phyloP scores from a whole-genome alignment of 2,888 invertebrate genomes.

The Lapara coniferarum region DNA sequence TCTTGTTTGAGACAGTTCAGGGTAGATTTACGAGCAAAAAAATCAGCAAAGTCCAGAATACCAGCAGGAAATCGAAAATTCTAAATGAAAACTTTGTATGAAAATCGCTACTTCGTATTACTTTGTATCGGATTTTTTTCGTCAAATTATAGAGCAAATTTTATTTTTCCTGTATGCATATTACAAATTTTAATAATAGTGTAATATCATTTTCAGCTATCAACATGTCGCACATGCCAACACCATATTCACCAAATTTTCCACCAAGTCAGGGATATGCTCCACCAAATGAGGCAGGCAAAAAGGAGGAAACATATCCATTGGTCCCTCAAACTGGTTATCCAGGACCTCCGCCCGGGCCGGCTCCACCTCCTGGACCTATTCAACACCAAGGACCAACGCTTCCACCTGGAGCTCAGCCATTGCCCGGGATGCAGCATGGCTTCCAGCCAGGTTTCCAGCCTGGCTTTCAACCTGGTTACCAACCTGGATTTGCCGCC shows the following conservation, averaged over 20 bases:
- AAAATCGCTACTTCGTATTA: too few relatives aligned
- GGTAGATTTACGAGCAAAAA: too few relatives aligned
- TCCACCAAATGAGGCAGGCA: slow-evolving; percentile 61
- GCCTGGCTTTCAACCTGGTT: slow-evolving; percentile 64
- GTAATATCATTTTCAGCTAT: slow-evolving; percentile 8
- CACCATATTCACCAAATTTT: slow-evolving; percentile 75
- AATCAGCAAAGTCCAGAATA: too few relatives aligned
- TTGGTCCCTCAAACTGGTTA: slow-evolving; percentile 62
- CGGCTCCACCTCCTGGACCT: slow-evolving; percentile 43
- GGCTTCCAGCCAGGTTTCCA: slow-evolving; percentile 70
- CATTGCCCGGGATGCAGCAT: slow-evolving; percentile 69
- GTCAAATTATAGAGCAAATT: too few relatives aligned
- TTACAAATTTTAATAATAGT: too few relatives aligned
- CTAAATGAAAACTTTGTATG: too few relatives aligned
- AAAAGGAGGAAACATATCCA: slow-evolving; percentile 59
- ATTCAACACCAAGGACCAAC: slow-evolving; percentile 47
- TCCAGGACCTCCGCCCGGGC: slow-evolving; percentile 57
- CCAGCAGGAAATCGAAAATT: too few relatives aligned
- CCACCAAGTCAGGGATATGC: slow-evolving; percentile 72
- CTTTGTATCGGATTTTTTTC: too few relatives aligned
- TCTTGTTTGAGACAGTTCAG: too few relatives aligned
- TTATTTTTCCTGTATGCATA: too few relatives aligned
- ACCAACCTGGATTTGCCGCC: slow-evolving; percentile 55
- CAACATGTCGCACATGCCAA: slow-evolving; percentile 73
- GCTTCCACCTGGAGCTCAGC: slow-evolving; percentile 66